Percentiles rank a stretch among this genome's conserved stretches.
These are phyloP conservation scores for Piaya cayana DNA, from an alignment of 2,113 vertebrate genomes.

Conservation along the genomic window DNA sequence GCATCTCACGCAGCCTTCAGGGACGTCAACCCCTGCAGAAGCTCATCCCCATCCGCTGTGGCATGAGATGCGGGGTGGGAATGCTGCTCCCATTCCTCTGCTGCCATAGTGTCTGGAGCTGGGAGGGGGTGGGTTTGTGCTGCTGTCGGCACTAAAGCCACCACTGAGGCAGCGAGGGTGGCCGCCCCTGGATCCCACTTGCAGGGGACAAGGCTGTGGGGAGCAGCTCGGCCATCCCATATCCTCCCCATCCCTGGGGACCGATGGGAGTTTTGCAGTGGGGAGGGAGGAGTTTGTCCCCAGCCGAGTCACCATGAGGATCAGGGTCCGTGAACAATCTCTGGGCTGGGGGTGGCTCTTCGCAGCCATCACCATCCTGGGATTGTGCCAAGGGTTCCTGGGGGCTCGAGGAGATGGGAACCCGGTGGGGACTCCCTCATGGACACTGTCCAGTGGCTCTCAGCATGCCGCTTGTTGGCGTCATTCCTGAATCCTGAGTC, in stretches of 20 bases:
- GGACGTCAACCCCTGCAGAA: no score
- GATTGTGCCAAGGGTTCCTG: fast-evolving
- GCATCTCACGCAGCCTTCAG: no score
- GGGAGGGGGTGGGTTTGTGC: no score
- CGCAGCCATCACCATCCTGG: background rate
- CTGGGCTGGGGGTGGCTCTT: background rate
- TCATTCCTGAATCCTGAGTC: fast-evolving
- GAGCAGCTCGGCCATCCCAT: background rate
- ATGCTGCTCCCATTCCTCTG: no score
- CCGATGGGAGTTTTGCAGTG: fast-evolving
- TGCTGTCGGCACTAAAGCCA: no score
- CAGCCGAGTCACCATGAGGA: no score
- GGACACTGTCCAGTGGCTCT: fast-evolving
- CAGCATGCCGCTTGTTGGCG: fast-evolving
- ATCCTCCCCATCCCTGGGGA: fast-evolving
- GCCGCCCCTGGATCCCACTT: no score
- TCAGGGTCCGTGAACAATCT: fast-evolving
- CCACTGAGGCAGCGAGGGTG: no score
- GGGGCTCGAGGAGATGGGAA: background rate
- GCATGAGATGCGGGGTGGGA: no score
- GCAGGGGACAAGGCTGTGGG: background rate
- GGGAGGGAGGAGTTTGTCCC: background rate
- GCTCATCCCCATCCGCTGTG: no score
- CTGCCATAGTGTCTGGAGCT: no score
- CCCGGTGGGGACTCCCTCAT: background rate